Base-by-base conservation (phyloP, 2,888 invertebrate species). In the Hydrotaea cyrtoneurina region DNA sequence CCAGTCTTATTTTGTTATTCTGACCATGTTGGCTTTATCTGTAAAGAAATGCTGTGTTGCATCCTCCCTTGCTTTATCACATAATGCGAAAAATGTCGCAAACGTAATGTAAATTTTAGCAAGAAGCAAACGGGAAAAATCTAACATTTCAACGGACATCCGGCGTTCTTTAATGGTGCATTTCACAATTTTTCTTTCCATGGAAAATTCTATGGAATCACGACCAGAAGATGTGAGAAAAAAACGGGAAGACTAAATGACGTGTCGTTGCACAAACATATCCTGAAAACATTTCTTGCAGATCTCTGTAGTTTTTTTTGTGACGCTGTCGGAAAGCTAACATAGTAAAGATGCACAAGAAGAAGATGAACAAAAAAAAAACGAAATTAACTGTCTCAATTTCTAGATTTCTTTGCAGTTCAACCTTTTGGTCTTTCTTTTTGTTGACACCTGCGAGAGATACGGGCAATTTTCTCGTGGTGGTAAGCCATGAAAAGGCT, bases 191-290 rank as follows among this genome's bases (percentile, higher is more conserved):
- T 31, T 31, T 31, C 7, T 31, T 21, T 26, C 13, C 59, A 21
- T 19, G 21, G 21, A 59, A 59, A 26, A 59, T 26, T 26, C 31
- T n/a, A 50, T 31, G 62, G n/a, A 15, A 31, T 15, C 26, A 8
- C 13, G 2, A 11, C 15, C 23, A 31, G 62, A n/a, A 62, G 39
- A 26, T 59, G 23, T n/a, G n/a, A n/a, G n/a, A 50, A n/a, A n/a
- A 50, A 2, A 43, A n/a, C 2, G n/a, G n/a, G 50, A 72, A 76
- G 64, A 78, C 69, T 78, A 83, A 83, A 83, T 83, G 80, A 83
- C 80, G 80, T 83, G 83, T 83, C 83, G 80, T 78, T 80, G 55
- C 71, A 75, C 77, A 75, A 80, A 78, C 62, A 80, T 73, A 78
- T 83, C 83, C 80, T 78, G 81, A 62, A 74, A 75, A 31, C 69